Evolutionary conservation across 1,140 invertebrate genomes (phyloP), one percentile per base, ranked within the genome.

Genomic region (Yoshiicerus persimilis): DNA sequence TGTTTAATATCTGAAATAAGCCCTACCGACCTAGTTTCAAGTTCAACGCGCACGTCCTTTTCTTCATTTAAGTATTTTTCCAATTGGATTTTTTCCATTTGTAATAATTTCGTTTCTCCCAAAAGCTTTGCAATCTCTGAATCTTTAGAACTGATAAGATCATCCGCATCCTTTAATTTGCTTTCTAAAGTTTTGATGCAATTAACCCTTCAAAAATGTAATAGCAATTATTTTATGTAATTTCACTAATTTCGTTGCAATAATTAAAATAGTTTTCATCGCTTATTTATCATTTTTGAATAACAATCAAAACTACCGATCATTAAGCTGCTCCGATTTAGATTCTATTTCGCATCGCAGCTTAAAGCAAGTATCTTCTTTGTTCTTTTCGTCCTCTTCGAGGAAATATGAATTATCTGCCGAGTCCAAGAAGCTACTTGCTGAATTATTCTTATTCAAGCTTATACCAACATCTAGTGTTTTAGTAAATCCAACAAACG

Each of bases 101-200:
- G 23, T 20, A 86, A 5, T 23, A 39, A 41, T 56, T 86, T 86
- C n/a, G 94, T 93, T 30, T 93, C 93, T 91, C 93, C 94, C 87
- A 95, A 94, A 27, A 95, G 90, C 90, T 93, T 93, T 80, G 95
- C 91, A 0, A 94, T 94, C 90, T 93, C 93, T 5, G 92, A 92
- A 90, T 95, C 95, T 41, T 94, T 91, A 86, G 94, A 93, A 39
- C 90, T 34, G 6, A 90, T 16, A 23, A 88, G 86, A 27, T 87
- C 75, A 34, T 70, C 84, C 62, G 47, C 20, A 5, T 56, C 47
- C 91, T 89, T 16, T 83, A 77, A 27, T 90, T 87, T 47, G 88
- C 16, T 23, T 64, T 56, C 56, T 41, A 86, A 27, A 30, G n/a
- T 34, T 86, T 30, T 23, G 39, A 86, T 64, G 34, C 62, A 38